Conservation (phyloP, 35 echinoderm and acorn worm genomes). For the Stichopus chloronotus region DNA sequence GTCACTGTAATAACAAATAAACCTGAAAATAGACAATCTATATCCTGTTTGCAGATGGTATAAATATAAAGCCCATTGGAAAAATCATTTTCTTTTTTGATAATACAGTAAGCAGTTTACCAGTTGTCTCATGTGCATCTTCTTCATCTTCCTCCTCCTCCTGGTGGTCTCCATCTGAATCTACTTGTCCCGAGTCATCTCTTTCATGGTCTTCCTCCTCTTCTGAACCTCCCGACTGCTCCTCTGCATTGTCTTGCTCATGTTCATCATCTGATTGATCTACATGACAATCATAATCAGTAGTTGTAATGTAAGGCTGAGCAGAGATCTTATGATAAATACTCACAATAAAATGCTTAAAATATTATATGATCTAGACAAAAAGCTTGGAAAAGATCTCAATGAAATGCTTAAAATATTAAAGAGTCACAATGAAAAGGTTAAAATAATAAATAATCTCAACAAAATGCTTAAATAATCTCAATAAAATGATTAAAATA, state of each 20-base stretch:
- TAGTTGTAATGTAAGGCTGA: background rate
- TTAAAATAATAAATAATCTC: no score
- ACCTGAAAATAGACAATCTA: no score
- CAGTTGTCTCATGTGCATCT: conserved; percentile 23
- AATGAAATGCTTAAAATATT: background rate
- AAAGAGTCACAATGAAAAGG: background rate
- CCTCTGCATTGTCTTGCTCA: conserved; percentile 30
- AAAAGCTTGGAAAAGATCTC: background rate
- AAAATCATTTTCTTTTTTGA: no score
- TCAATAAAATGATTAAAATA: no score
- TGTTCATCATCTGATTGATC: conserved; percentile 55
- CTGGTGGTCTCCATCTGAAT: conserved; percentile 48
- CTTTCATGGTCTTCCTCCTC: conserved; percentile 15
- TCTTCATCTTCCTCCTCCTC: conserved; percentile 62
- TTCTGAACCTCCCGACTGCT: conserved; percentile 43
- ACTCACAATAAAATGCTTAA: background rate
- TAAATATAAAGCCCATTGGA: no score
- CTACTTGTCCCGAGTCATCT: conserved; percentile 24
- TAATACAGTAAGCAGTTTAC: background rate
- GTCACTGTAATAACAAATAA: no score
- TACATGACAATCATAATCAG: conserved; percentile 26
- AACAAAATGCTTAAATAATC: no score
- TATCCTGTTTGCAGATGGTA: no score
- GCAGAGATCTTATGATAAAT: background rate
- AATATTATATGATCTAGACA: background rate